Base-by-base conservation (phyloP, 1,140 invertebrate species). In the Drosophila hydei region DNA sequence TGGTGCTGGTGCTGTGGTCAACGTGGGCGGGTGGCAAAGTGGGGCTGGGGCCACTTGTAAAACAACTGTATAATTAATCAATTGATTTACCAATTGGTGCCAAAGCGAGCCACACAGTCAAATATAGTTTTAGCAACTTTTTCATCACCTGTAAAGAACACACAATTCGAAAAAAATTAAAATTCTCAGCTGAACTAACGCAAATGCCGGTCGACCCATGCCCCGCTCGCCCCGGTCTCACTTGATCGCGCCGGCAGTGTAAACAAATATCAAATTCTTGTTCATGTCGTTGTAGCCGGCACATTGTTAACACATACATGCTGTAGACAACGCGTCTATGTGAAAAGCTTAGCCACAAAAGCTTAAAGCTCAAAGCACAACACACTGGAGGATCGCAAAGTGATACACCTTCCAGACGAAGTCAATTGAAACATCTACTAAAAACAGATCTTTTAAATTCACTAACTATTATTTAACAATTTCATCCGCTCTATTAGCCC, bases 1-100 rank as follows among this genome's bases (percentile, higher is more conserved):
- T n/a, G n/a, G n/a, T n/a, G n/a, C n/a, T n/a, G n/a, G n/a, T n/a
- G n/a, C n/a, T n/a, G n/a, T n/a, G n/a, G n/a, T n/a, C n/a, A n/a
- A 25, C 30, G 51, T 18, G 23, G 42, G 14, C 40, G n/a, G 55
- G 54, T 5, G 42, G n/a, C n/a, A n/a, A n/a, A 55, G 54, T 62
- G 60, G 19, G 33, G 51, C 42, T 19, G 11, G 11, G 47, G 50
- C 59, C 21, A 55, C 61, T 58, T 71, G 45, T 72, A 23, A 25
- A 58, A 51, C 48, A 52, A 60, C 48, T 80, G 74, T 60, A 87
- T 87, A 87, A 85, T 75, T 72, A 77, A 77, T 71, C 42, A 61
- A 54, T 67, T 59, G 36, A 63, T 40, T 64, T 48, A 19, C 60
- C 50, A 70, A 38, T 18, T 36, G 56, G 19, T 11, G 18, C 4